phyloP scores from a whole-genome alignment of 2,797 vertebrate genomes.

The Sebastes variabilis region DNA sequence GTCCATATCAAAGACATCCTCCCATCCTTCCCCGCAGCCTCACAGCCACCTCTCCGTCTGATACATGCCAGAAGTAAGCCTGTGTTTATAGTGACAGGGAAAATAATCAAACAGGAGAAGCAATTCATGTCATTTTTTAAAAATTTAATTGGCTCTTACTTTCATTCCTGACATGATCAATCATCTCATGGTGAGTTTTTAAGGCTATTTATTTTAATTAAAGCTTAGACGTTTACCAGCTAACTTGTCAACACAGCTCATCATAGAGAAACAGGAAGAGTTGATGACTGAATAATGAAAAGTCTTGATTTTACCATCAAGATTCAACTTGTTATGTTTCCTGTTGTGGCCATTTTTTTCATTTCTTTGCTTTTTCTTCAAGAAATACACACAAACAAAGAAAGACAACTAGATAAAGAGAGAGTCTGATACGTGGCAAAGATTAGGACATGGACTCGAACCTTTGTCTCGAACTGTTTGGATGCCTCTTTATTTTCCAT shows the following conservation, averaged over 20 bases:
- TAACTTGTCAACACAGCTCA: neutral
- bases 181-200: constrained; percentile 32
- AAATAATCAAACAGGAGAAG: constrained; percentile 54
- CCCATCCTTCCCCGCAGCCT: neutral
- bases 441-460: neutral
- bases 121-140: constrained; percentile 34
- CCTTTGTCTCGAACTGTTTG: neutral
- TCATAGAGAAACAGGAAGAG: neutral
- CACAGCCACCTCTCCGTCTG: neutral
- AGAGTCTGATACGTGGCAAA: neutral
- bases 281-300: neutral
- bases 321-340: neutral
- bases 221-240: constrained; percentile 3
- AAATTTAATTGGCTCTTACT: constrained; percentile 45
- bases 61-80: neutral
- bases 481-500: constrained; percentile 1
- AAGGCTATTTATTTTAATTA: constrained; percentile 8
- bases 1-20: constrained; percentile 37
- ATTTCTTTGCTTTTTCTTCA: neutral
- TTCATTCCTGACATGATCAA: constrained; percentile 42
- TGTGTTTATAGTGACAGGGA: constrained; percentile 42
- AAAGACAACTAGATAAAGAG: neutral
- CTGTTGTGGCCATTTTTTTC: neutral
- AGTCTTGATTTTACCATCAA: neutral
- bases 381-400: neutral